A percentile compares a stretch with the other conserved stretches of the same genome.
phyloP scores from a whole-genome alignment of 1,140 invertebrate genomes.

The Lordiphosa mommai region DNA sequence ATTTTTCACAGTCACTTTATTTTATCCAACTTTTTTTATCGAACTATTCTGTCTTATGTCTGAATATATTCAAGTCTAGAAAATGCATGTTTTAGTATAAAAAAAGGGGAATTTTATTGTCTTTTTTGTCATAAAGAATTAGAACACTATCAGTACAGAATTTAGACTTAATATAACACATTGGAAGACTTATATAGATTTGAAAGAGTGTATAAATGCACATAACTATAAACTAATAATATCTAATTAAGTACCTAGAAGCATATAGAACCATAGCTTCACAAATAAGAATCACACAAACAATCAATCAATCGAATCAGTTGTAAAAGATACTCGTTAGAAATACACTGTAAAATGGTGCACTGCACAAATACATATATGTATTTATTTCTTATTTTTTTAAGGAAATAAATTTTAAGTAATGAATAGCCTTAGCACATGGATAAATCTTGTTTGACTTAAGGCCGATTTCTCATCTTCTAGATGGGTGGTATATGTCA shows the following conservation, averaged over 20 bases:
- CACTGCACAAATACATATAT: background rate
- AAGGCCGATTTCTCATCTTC: no score
- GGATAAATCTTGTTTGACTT: no score
- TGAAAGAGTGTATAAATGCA: slow-evolving; percentile 4
- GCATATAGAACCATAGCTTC: background rate
- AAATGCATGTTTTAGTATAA: no score
- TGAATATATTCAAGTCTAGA: no score
- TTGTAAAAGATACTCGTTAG: no score
- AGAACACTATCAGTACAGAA: slow-evolving; percentile 71
- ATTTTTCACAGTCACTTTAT: no score
- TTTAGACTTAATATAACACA: slow-evolving; percentile 40
- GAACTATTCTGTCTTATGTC: no score
- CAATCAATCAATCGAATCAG: no score
- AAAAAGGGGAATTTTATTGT: slow-evolving; percentile 47
- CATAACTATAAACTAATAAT: slow-evolving; percentile 20
- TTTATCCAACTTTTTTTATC: no score
- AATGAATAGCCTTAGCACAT: no score
- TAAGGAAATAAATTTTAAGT: background rate
- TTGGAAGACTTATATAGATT: slow-evolving; percentile 63
- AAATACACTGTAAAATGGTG: no score
- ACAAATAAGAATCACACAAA: background rate
- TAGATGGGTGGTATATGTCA: no score
- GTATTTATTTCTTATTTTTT: background rate
- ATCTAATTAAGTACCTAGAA: slow-evolving; percentile 60
- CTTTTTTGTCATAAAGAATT: slow-evolving; percentile 32